Percentiles rank a stretch among this genome's conserved stretches.
phyloP scores from a whole-genome alignment of 2,113 vertebrate species.

The Hydrochoerus hydrochaeris region DNA sequence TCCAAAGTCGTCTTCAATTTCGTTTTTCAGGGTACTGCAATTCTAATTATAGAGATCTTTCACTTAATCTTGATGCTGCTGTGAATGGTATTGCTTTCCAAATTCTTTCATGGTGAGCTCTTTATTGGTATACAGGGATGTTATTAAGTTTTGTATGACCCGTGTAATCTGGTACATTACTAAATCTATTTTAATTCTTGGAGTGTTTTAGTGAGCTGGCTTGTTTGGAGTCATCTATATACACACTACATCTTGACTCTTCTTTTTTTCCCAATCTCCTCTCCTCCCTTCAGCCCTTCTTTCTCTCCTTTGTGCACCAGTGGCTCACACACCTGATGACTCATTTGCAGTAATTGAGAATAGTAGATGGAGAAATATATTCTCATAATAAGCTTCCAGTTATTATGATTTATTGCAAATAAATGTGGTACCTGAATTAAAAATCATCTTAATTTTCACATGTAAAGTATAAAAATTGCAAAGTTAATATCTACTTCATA shows the following conservation, averaged over 20 bases:
- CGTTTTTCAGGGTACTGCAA: not conserved
- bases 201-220: not conserved
- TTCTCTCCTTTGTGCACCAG: not conserved
- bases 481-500: not conserved
- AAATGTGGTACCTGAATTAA: not conserved
- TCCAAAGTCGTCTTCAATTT: not conserved
- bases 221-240: not conserved
- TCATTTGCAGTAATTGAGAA: not conserved
- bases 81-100: not conserved
- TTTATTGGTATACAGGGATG: not conserved
- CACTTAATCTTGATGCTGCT: not conserved
- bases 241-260: not conserved
- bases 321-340: not conserved
- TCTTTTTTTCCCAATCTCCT: not conserved
- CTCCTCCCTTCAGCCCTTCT: not conserved
- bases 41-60: not conserved
- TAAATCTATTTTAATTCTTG: not conserved
- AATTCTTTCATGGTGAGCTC: not conserved
- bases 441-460: conserved; percentile 5
- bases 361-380: not conserved
- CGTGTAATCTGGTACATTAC: not conserved
- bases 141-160: not conserved
- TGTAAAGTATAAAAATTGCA: not conserved
- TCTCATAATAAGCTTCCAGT: not conserved
- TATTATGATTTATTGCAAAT: not conserved